Conservation (phyloP, 2,113 vertebrate species). For the Xenopus borealis region DNA sequence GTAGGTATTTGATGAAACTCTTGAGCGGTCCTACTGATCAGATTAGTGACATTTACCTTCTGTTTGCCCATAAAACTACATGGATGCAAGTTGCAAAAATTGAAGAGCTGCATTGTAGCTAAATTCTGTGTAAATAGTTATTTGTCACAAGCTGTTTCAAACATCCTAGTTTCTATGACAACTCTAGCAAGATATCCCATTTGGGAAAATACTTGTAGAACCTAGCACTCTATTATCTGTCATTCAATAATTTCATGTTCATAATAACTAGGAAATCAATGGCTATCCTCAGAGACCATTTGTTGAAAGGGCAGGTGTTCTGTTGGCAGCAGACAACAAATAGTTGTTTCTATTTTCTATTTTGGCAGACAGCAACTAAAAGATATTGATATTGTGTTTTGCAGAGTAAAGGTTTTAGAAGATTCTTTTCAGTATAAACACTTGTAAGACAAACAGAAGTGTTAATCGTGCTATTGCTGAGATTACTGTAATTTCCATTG, state of each 20-base stretch:
- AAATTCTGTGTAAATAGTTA: conserved; percentile 68
- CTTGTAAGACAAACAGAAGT: neutral
- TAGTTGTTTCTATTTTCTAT: conserved; percentile 48
- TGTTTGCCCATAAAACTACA: conserved; percentile 45
- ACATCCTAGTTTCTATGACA: conserved; percentile 72
- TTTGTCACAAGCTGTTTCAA: conserved; percentile 78
- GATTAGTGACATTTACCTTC: conserved; percentile 42
- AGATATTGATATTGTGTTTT: conserved; percentile 8
- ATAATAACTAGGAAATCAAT: conserved; percentile 89
- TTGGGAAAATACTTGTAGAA: conserved; percentile 75
- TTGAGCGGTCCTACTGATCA: neutral
- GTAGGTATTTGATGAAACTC: conserved; percentile 40
- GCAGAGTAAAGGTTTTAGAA: conserved; percentile 37
- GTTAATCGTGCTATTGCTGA: conserved; percentile 1
- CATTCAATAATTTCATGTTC: conserved; percentile 89
- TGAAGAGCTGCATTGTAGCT: conserved; percentile 67
- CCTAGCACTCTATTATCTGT: conserved; percentile 83
- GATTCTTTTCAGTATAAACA: neutral
- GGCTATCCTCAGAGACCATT: conserved; percentile 70
- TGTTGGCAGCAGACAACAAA: conserved; percentile 27
- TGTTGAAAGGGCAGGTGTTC: conserved; percentile 55
- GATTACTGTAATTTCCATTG: neutral
- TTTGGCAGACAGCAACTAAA: conserved; percentile 42
- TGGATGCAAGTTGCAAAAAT: conserved; percentile 47
- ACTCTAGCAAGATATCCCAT: conserved; percentile 69